These are phyloP conservation scores for Pollenia griseotomentosa DNA, from an alignment of 2,888 invertebrate species.

Conservation along the genomic window DNA sequence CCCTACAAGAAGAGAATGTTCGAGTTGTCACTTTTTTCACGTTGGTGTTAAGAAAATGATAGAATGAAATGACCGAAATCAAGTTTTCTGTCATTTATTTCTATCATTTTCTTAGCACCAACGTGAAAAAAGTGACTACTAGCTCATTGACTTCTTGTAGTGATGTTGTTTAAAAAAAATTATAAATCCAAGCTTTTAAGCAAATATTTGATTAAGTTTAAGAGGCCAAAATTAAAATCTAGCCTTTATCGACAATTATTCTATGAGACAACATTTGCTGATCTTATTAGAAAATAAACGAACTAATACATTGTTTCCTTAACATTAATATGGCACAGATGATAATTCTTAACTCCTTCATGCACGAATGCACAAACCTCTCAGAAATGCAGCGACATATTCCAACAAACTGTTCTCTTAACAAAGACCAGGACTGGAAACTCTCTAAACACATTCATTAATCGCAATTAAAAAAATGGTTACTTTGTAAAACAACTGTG, in stretches of 20 bases:
- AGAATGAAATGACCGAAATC: no score
- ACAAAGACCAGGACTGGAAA: background rate
- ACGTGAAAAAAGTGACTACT: no score
- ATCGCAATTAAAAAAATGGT: conserved; percentile 49
- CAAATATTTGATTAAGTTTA: no score
- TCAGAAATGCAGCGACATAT: background rate
- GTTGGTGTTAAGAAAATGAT: no score
- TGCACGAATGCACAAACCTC: conserved; percentile 4
- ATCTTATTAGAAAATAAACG: conserved; percentile 15
- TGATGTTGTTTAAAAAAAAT: no score
- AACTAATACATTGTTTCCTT: background rate
- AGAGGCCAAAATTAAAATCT: background rate
- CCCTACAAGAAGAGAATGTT: no score
- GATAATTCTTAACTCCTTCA: conserved; percentile 1
- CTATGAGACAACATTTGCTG: conserved; percentile 27
- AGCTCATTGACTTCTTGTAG: no score
- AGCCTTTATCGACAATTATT: conserved; percentile 39
- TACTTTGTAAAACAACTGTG: conserved; percentile 46
- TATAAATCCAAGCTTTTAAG: no score
- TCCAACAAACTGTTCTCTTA: background rate
- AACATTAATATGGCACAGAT: conserved; percentile 15
- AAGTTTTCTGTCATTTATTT: no score
- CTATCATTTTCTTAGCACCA: no score
- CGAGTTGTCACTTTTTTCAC: no score
- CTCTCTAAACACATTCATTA: conserved; percentile 35